These are phyloP conservation scores for Tetranychus piercei DNA, from an alignment of 2,888 invertebrate species.

Conservation along the genomic window DNA sequence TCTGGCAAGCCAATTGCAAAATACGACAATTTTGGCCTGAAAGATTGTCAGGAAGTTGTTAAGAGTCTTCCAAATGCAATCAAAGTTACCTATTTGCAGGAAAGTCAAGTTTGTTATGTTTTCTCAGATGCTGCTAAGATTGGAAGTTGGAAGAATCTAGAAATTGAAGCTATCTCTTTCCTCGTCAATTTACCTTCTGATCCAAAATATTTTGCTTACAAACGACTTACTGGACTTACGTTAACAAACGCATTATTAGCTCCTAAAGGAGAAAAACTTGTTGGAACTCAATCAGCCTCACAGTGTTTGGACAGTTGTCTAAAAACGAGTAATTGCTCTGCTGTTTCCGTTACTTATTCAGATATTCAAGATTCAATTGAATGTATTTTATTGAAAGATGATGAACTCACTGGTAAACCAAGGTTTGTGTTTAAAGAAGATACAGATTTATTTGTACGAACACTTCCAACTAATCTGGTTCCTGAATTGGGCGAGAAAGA, in stretches of 20 bases:
- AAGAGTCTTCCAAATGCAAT: slow-evolving; percentile 8
- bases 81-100: slow-evolving; percentile 10
- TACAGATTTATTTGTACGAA: background rate
- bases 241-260: background rate
- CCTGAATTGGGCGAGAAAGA: background rate
- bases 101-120: slow-evolving; percentile 12
- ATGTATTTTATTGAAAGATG: slow-evolving; percentile 9
- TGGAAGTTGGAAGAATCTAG: slow-evolving; percentile 6
- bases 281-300: background rate
- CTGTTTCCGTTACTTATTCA: background rate
- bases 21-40: slow-evolving; percentile 7
- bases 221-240: slow-evolving; percentile 9
- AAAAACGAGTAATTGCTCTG: background rate
- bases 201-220: slow-evolving; percentile 14
- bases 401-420: background rate
- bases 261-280: background rate
- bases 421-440: slow-evolving; percentile 3
- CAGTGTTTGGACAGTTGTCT: slow-evolving; percentile 7
- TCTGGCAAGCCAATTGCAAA: slow-evolving; percentile 8
- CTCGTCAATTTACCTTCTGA: slow-evolving; percentile 12
- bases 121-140: slow-evolving; percentile 16
- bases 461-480: background rate
- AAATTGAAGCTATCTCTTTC: background rate
- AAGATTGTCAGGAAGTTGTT: slow-evolving; percentile 9
- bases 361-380: background rate